These are phyloP conservation scores for Lymantria dispar DNA, from an alignment of 2,888 invertebrate genomes.

Conservation along the genomic window DNA sequence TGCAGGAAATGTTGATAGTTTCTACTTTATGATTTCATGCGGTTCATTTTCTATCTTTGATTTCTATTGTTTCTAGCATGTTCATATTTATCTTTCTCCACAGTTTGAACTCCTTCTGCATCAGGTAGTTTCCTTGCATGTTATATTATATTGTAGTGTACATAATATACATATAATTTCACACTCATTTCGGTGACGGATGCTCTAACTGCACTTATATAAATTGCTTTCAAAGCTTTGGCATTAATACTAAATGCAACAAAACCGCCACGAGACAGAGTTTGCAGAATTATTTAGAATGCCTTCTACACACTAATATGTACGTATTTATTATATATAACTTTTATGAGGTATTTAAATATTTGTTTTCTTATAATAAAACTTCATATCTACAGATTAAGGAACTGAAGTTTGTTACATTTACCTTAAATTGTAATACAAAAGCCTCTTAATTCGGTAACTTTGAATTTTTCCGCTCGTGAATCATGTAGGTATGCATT, in stretches of 20 bases:
- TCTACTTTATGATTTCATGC: slow-evolving; percentile 76
- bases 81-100: slow-evolving; percentile 70
- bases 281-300: slow-evolving; percentile 62
- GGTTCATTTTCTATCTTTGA: slow-evolving; percentile 66
- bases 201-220: slow-evolving; percentile 46
- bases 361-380: slow-evolving; percentile 13
- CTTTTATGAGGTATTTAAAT: slow-evolving; percentile 12
- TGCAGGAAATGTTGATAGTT: slow-evolving; percentile 80
- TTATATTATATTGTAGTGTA: slow-evolving; percentile 56
- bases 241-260: slow-evolving; percentile 64
- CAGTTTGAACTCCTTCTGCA: slow-evolving; percentile 73
- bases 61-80: slow-evolving; percentile 76
- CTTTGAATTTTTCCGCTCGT: background rate
- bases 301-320: slow-evolving; percentile 48
- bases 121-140: slow-evolving; percentile 75
- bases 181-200: slow-evolving; percentile 62
- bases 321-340: slow-evolving; percentile 36
- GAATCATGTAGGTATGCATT: background rate
- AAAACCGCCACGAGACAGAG: slow-evolving; percentile 79
- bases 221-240: slow-evolving; percentile 64
- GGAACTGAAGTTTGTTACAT: slow-evolving; percentile 14
- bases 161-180: slow-evolving; percentile 54
- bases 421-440: slow-evolving; percentile 16
- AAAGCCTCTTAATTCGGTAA: slow-evolving; percentile 32
- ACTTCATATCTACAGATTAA: slow-evolving; percentile 13